Evolutionary conservation across 2,888 invertebrate species (phyloP).

Genomic region (Orthonevra nobilis): DNA sequence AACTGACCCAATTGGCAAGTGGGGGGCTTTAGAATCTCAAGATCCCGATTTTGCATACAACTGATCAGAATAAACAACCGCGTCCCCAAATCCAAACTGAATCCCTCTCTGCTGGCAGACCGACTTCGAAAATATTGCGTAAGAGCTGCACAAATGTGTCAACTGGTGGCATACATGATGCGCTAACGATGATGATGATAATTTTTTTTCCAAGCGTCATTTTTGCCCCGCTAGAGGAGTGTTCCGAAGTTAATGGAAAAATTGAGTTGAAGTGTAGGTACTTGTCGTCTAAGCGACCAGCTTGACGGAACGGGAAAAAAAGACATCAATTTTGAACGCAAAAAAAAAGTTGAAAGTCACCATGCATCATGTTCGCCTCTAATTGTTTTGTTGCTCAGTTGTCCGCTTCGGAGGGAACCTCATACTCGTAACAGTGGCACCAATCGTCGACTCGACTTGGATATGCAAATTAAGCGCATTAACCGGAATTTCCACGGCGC

Average conservation of each 20-base stretch:
- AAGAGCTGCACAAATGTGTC: constrained; percentile 53
- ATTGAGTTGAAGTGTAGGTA: constrained; percentile 7
- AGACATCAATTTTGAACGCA: constrained; percentile 29
- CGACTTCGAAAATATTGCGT: constrained; percentile 36
- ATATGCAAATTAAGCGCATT: constrained; percentile 33
- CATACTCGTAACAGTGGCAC: not conserved
- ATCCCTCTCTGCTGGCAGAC: not conserved
- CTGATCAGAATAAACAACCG: constrained; percentile 10
- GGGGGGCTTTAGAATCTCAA: constrained; percentile 51
- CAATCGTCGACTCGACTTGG: too few species aligned
- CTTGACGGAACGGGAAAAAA: not conserved
- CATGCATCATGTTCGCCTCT: constrained; percentile 43
- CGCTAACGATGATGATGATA: constrained; percentile 10
- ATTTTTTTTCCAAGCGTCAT: too few species aligned
- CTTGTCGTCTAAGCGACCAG: too few species aligned
- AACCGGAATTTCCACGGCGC: constrained; percentile 42
- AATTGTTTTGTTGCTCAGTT: constrained; percentile 38
- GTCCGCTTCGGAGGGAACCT: not conserved
- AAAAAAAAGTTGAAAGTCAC: constrained; percentile 30
- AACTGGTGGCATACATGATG: constrained; percentile 35
- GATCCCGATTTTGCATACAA: constrained; percentile 43
- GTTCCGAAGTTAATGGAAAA: constrained; percentile 14
- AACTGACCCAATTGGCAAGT: constrained; percentile 60
- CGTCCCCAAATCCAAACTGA: not conserved
- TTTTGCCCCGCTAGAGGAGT: too few species aligned